Evolutionary conservation across 35 echinoderm and acorn worm genomes (phyloP), one percentile per base, ranked within the genome.

Genomic region (Holothuria glaberrima): DNA sequence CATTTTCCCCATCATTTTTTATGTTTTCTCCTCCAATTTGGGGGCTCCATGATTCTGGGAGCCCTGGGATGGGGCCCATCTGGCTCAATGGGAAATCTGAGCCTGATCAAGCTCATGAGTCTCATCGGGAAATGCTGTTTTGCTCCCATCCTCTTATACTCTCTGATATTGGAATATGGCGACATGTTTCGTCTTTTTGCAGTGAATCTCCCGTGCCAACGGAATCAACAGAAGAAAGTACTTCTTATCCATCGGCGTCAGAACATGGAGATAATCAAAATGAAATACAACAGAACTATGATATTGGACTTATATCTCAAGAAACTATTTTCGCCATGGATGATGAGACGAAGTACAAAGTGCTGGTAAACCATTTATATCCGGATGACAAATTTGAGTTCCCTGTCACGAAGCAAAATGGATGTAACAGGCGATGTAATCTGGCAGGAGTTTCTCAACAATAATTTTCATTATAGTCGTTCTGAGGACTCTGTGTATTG

Each of bases 361-460:
- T 66, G 28, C 63, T 30, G 3, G 63, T 66, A 66, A 66, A 66
- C 63, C 28, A 66, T 66, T 66, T 66, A 4, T 24, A 16, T 16
- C 63, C 63, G 3, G 63, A 66, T 66, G 63, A 66, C 28, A 66
- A 16, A 66, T 66, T 66, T 66, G 28, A 66, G 28, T 66, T 66
- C 10, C 44, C 63, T 30, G 28, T 66, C 63, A 66, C 63, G 28
- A 66, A 66, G 63, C 63, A 66, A 66, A 4, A 66, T 66, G 28
- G 63, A 66, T 66, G 63, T 66, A 66, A 66, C 63, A 66, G 63
- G 63, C 16, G 63, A 66, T 66, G 63, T 16, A 66, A 66, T 24
- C 63, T 66, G 63, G n/a, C n/a, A n/a, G n/a, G 63, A 66, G 28
- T 66, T 66, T 66, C 63, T 66, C 63, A 30, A 66, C 63, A 66